These are phyloP conservation scores for Ischnura elegans DNA, from an alignment of 2,888 invertebrate species.

Conservation along the genomic window DNA sequence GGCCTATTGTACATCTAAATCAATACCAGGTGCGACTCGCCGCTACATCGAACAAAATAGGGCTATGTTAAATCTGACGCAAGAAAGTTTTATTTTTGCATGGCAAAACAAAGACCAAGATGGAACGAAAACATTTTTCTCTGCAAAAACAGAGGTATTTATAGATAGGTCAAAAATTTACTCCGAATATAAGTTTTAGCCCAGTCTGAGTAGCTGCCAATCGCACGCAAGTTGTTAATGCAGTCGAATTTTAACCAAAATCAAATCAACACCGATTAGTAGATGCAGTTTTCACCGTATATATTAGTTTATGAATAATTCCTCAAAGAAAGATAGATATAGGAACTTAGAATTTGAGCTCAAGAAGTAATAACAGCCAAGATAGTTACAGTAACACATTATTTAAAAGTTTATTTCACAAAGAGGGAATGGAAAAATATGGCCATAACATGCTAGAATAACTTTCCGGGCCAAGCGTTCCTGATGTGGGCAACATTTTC, in stretches of 20 bases:
- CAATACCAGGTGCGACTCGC: not conserved
- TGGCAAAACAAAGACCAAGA: not conserved
- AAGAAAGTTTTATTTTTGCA: not conserved
- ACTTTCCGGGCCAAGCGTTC: not conserved
- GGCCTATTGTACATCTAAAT: conserved; percentile 40
- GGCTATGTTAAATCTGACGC: not conserved
- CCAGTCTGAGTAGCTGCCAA: not conserved
- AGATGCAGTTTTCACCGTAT: not conserved
- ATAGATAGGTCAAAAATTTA: too few relatives aligned
- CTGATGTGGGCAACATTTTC: not conserved
- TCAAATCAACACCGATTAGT: not conserved
- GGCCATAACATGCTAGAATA: not conserved
- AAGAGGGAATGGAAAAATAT: not conserved
- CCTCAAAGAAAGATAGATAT: not conserved
- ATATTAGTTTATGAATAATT: not conserved
- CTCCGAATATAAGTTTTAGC: not conserved
- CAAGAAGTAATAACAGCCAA: not conserved
- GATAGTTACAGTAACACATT: not conserved
- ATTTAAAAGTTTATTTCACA: not conserved
- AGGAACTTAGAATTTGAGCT: not conserved
- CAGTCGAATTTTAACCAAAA: not conserved
- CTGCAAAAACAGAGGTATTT: not conserved
- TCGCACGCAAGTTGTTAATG: not conserved
- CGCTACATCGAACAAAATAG: not conserved
- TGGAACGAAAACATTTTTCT: not conserved